Conservation (phyloP, 1,140 invertebrate species). For the Drosophila varians region DNA sequence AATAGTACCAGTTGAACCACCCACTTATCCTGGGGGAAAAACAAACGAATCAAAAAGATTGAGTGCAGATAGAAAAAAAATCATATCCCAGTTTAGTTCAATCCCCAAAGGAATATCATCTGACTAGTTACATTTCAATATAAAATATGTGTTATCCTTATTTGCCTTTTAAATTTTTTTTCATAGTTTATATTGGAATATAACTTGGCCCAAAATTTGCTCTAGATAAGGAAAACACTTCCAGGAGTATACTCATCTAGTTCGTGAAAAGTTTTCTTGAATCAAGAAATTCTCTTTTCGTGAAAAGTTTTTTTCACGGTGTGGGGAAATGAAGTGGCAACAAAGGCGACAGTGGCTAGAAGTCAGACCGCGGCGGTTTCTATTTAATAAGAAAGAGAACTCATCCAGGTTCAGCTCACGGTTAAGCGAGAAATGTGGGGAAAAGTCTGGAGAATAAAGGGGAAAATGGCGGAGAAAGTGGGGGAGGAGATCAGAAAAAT, state of each 20-base stretch:
- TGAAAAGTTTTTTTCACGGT: background rate
- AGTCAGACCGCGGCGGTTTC: constrained; percentile 54
- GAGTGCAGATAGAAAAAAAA: background rate
- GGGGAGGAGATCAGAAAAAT: constrained; percentile 8
- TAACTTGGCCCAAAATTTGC: background rate
- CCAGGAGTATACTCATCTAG: too few relatives aligned
- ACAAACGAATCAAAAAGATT: background rate
- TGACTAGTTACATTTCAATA: background rate
- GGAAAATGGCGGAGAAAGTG: constrained; percentile 3
- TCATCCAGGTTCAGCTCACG: constrained; percentile 38
- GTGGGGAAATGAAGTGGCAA: constrained; percentile 23
- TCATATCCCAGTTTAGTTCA: too few relatives aligned
- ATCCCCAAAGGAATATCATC: background rate
- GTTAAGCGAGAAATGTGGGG: constrained; percentile 26
- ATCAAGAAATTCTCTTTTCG: background rate
- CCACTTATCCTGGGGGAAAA: background rate
- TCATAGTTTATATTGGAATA: background rate
- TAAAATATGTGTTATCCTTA: too few relatives aligned
- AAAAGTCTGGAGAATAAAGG: constrained; percentile 1
- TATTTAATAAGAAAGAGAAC: constrained; percentile 63
- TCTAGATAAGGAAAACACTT: too few relatives aligned
- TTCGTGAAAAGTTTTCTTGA: background rate
- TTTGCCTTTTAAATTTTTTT: too few relatives aligned
- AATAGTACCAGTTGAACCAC: background rate
- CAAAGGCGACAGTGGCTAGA: constrained; percentile 42